Evolutionary conservation across 1,140 invertebrate genomes (phyloP), one percentile per base, ranked within the genome.

Genomic region (Drosophila pruinosa): DNA sequence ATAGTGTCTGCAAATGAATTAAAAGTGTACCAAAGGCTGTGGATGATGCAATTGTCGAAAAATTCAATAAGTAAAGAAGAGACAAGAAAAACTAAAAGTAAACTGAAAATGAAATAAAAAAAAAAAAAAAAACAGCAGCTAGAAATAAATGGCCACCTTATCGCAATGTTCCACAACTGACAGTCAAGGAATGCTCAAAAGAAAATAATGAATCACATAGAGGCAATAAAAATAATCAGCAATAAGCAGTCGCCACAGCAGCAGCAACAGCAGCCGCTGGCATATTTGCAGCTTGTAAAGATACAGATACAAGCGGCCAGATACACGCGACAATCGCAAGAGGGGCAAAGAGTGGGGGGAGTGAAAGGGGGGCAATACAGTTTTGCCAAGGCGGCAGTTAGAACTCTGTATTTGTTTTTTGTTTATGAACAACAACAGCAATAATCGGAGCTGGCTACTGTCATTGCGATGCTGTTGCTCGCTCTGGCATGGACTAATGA

Each of bases 181-280:
- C 56, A 34, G 26, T 26, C 28, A 17, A 36, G 41, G 56, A 64
- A 65, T 45, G 47, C 22, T 21, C 14, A 63, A 48, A 47, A 45
- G 21, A 88, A 68, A 68, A 64, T 88, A 81, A 88, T 86, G 82
- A 86, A 78, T 88, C 81, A 86, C 82, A 81, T 62, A 59, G 70
- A 68, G 68, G 65, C 81, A 86, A 78, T 74, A 81, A 77, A 85
- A 78, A 80, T 85, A 85, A 86, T 85, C 81, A 86, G 81, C 72
- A 86, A 76, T 80, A 80, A 86, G 76, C 67, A 78, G 79, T 41
- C 59, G 43, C n/a, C 41, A 12, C 34, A 12, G 58, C 12, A 78
- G 71, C 54, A 67, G 62, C 31, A 17, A 22, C 47, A 39, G 31
- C 70, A 65, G 58, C 72, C 45, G 68, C 53, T 57, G 54, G 72